These are phyloP conservation scores for Apostichopus leukothele DNA, from an alignment of 53 echinoderm and acorn worm species.

Conservation along the genomic window DNA sequence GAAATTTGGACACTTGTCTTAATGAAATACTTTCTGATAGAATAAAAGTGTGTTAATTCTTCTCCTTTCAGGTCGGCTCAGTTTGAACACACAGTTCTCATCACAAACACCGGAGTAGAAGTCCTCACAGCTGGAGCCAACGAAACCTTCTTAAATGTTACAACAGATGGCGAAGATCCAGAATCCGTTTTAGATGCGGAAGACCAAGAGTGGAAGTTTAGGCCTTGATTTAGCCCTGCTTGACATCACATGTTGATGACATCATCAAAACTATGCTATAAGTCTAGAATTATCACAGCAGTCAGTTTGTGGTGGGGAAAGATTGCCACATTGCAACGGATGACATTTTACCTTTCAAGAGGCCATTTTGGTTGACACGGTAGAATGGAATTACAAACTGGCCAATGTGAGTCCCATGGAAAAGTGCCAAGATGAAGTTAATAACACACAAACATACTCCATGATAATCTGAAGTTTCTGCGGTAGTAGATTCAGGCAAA, in stretches of 20 bases:
- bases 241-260: not conserved
- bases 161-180: not conserved
- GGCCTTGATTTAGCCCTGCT: not conserved
- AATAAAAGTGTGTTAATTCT: too few species aligned
- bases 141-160: slow-evolving; percentile 49
- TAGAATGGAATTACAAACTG: too few species aligned
- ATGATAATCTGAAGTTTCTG: too few species aligned
- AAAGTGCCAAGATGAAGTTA: too few species aligned
- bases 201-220: slow-evolving; percentile 21
- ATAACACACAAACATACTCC: too few species aligned
- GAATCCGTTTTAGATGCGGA: not conserved
- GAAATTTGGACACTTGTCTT: too few species aligned
- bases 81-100: slow-evolving; percentile 93
- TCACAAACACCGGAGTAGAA: slow-evolving; percentile 74
- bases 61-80: slow-evolving; percentile 75
- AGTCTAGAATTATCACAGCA: not conserved
- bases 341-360: too few species aligned
- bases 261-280: not conserved
- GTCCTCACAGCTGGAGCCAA: slow-evolving; percentile 67
- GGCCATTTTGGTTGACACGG: too few species aligned
- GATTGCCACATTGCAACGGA: too few species aligned
- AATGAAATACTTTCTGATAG: too few species aligned
- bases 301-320: not conserved
- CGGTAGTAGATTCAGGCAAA: too few species aligned
- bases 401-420: too few species aligned